These are phyloP conservation scores for Coenonympha glycerion DNA, from an alignment of 2,888 invertebrate genomes.

Conservation along the genomic window DNA sequence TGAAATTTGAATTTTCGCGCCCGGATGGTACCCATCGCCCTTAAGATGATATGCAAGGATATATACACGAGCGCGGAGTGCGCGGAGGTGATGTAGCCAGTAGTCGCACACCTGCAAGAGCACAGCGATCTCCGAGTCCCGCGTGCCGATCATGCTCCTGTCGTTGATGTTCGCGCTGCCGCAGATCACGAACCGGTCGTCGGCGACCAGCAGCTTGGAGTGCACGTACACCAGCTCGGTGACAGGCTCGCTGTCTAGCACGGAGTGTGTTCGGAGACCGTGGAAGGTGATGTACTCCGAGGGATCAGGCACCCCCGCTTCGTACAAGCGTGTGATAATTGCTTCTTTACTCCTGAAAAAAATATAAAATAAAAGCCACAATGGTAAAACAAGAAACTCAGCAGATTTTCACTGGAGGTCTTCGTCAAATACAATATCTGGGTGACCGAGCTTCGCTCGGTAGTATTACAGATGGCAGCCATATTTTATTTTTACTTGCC, in stretches of 20 bases:
- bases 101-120: conserved; percentile 81
- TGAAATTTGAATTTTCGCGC: too few species aligned
- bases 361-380: too few species aligned
- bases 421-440: too few species aligned
- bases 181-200: conserved; percentile 93
- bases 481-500: too few species aligned
- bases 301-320: conserved; percentile 87
- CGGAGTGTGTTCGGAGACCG: conserved; percentile 88
- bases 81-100: not conserved
- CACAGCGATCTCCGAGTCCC: conserved; percentile 96
- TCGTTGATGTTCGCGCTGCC: conserved; percentile 99
- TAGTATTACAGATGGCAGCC: too few species aligned
- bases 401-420: too few species aligned
- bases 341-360: conserved; percentile 85
- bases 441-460: too few species aligned
- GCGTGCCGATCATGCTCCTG: conserved; percentile 92
- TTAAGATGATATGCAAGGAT: too few species aligned
- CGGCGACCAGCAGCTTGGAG: conserved; percentile 95
- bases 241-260: conserved; percentile 85
- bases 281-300: conserved; percentile 93
- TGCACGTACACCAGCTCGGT: conserved; percentile 98
- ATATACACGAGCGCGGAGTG: too few species aligned
- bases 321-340: conserved; percentile 84
- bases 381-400: too few species aligned
- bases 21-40: too few species aligned